phyloP scores from a whole-genome alignment of 2,888 invertebrate species.

The Philopedon plagiatum region DNA sequence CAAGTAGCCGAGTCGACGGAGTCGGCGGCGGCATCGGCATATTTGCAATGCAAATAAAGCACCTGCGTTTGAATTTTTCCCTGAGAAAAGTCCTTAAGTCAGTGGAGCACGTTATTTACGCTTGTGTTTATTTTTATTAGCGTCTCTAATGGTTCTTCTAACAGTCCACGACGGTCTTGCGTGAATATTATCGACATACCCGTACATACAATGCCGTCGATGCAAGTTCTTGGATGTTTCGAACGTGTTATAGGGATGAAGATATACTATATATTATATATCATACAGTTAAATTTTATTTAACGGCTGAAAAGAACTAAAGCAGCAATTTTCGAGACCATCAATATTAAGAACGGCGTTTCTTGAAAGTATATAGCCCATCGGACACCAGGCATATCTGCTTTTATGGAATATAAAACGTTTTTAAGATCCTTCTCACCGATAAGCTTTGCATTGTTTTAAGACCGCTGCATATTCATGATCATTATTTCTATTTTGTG shows the following conservation, averaged over 20 bases:
- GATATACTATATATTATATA: not conserved
- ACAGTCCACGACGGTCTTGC: slow-evolving; percentile 54
- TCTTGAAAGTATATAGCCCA: slow-evolving; percentile 22
- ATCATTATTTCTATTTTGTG: slow-evolving; percentile 35
- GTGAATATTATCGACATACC: slow-evolving; percentile 3
- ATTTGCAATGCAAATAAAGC: slow-evolving; percentile 69
- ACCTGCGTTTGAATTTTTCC: slow-evolving; percentile 68
- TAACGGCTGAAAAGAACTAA: slow-evolving; percentile 45
- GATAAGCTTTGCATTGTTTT: slow-evolving; percentile 41
- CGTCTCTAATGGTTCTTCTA: slow-evolving; percentile 61
- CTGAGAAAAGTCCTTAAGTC: slow-evolving; percentile 54
- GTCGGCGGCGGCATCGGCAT: slow-evolving; percentile 36
- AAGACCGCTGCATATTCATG: slow-evolving; percentile 39
- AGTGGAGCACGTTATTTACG: slow-evolving; percentile 65
- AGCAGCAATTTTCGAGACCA: slow-evolving; percentile 18
- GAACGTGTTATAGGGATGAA: not conserved
- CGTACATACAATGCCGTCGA: not conserved
- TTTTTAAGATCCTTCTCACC: slow-evolving; percentile 45
- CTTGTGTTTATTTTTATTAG: slow-evolving; percentile 67
- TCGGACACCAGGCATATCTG: slow-evolving; percentile 30
- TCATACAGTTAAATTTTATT: slow-evolving; percentile 50
- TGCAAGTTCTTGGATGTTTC: not conserved
- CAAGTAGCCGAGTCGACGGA: slow-evolving; percentile 22
- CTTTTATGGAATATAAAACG: slow-evolving; percentile 44
- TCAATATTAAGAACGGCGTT: slow-evolving; percentile 25